A percentile compares a stretch with the other conserved stretches of the same genome.
Evolutionary conservation across 2,888 invertebrate genomes (phyloP).

Genomic region (Caenorhabditis wallacei): DNA sequence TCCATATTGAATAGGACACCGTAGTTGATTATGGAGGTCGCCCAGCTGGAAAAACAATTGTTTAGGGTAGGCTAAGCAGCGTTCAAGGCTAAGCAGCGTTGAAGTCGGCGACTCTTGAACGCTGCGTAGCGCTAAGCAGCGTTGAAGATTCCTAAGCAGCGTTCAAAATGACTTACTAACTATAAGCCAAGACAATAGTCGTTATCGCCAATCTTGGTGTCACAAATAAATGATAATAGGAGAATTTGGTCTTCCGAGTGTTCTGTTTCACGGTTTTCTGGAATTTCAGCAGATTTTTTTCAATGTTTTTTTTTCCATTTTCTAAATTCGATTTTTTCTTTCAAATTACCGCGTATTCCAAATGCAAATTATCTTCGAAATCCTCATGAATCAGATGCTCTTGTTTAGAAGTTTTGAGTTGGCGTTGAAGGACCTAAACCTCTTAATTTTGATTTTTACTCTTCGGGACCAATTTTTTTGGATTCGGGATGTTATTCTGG

Average conservation of each 20-base stretch:
- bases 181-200: constrained; percentile 67
- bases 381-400: constrained; percentile 63
- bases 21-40: constrained; percentile 78
- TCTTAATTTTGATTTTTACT: too few species aligned
- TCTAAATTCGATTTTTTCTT: too few species aligned
- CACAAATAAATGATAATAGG: constrained; percentile 67
- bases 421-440: constrained; percentile 55
- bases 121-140: too few species aligned
- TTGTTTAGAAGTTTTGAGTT: constrained; percentile 63
- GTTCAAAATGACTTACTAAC: constrained; percentile 62
- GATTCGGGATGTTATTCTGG: too few species aligned
- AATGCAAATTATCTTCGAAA: constrained; percentile 64
- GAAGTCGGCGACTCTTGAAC: too few species aligned
- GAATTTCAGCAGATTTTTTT: not conserved
- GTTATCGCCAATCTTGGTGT: constrained; percentile 59
- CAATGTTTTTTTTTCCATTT: too few species aligned
- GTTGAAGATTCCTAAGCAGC: too few species aligned
- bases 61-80: too few species aligned
- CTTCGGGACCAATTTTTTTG: not conserved
- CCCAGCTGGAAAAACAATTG: constrained; percentile 62
- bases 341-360: constrained; percentile 64
- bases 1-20: constrained; percentile 82
- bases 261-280: constrained; percentile 54
- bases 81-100: too few species aligned
- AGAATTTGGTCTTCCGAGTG: constrained; percentile 63